Percentiles rank a stretch among this genome's conserved stretches.
Conservation (phyloP, 2,797 vertebrate genomes). For the Chelon auratus region DNA sequence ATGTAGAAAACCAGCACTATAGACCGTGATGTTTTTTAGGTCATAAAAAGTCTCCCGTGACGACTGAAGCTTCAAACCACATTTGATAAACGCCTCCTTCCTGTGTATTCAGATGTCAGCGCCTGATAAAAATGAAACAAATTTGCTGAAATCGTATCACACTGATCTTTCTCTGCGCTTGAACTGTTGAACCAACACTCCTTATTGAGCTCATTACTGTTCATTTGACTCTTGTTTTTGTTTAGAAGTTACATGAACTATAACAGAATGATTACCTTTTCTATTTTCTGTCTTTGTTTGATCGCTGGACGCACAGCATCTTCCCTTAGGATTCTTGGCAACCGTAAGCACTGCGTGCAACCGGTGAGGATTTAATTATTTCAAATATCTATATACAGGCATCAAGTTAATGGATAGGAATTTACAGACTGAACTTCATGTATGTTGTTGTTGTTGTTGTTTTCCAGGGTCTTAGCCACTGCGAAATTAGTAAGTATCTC, state of each 20-base stretch:
- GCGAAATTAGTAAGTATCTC: conserved; percentile 66
- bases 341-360: conserved; percentile 63
- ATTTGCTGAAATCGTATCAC: neutral
- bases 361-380: conserved; percentile 57
- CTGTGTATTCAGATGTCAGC: conserved; percentile 36
- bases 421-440: neutral
- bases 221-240: neutral
- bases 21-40: neutral
- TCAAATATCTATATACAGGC: neutral
- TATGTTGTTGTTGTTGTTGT: conserved; percentile 1
- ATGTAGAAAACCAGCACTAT: neutral
- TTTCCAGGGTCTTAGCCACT: conserved; percentile 64
- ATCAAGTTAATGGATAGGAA: neutral
- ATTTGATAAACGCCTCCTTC: conserved; percentile 32
- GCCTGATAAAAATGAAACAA: conserved; percentile 35
- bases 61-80: conserved; percentile 33
- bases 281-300: conserved; percentile 47
- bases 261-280: conserved; percentile 38
- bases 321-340: conserved; percentile 61
- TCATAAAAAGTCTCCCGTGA: neutral
- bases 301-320: conserved; percentile 21
- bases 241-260: rapidly evolving
- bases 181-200: neutral
- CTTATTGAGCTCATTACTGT: neutral
- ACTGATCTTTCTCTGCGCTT: neutral